Evolutionary conservation across 2,113 vertebrate species (phyloP).

Genomic region (Nibea coibor): DNA sequence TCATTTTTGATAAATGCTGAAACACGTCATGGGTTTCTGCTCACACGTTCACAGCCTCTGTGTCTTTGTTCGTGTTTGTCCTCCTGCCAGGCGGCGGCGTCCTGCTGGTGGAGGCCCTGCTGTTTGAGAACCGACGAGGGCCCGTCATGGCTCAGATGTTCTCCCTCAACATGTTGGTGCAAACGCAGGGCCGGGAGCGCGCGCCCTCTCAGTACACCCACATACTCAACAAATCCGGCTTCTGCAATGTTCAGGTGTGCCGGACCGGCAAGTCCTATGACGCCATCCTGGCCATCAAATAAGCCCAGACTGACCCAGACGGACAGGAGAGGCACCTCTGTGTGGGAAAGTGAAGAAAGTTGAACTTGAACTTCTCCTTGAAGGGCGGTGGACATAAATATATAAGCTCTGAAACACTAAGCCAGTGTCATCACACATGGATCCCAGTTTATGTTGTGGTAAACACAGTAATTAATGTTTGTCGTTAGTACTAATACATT

Average conservation of each 20-base stretch:
- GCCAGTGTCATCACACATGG: not conserved
- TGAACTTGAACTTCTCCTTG: not conserved
- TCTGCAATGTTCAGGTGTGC: constrained; percentile 77
- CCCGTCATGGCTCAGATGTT: constrained; percentile 80
- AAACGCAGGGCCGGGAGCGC: constrained; percentile 79
- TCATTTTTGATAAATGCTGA: not conserved
- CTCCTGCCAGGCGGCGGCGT: constrained; percentile 77
- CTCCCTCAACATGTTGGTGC: constrained; percentile 86
- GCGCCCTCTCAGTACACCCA: constrained; percentile 73
- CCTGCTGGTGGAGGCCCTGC: constrained; percentile 81
- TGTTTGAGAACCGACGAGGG: constrained; percentile 81
- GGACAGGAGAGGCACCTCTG: too few relatives aligned
- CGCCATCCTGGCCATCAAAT: constrained; percentile 81
- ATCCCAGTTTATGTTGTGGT: constrained; percentile 8
- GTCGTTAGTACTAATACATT: not conserved
- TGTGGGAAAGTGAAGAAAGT: not conserved
- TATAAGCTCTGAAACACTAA: not conserved
- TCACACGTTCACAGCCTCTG: not conserved
- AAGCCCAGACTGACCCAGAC: constrained; percentile 24
- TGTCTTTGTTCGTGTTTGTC: not conserved
- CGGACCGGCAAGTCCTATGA: constrained; percentile 83
- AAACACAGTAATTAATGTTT: not conserved
- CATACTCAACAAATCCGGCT: constrained; percentile 74
- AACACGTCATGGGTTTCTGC: too few relatives aligned
- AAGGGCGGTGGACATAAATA: not conserved